These are phyloP conservation scores for Drosophila biarmipes DNA, from an alignment of 1,140 invertebrate species.

Conservation along the genomic window DNA sequence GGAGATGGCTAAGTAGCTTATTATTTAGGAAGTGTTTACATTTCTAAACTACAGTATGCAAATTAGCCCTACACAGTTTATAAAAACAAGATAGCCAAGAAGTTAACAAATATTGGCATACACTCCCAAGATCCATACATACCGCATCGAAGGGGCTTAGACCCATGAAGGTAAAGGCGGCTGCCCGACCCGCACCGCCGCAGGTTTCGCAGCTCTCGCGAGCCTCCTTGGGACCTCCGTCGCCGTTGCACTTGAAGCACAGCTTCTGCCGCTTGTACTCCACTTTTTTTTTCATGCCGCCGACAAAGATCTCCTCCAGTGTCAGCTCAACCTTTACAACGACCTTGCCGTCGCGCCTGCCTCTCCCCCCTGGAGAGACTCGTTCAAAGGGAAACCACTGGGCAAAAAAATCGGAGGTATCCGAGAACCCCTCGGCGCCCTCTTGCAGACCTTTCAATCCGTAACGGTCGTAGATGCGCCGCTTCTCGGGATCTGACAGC, in stretches of 20 bases:
- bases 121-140: background rate
- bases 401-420: conserved; percentile 87
- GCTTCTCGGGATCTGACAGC: conserved; percentile 89
- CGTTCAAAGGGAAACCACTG: conserved; percentile 85
- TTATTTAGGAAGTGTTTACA: too few relatives aligned
- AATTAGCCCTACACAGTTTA: too few relatives aligned
- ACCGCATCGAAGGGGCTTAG: conserved; percentile 70
- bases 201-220: conserved; percentile 56
- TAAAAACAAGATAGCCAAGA: background rate
- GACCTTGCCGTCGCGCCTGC: conserved; percentile 62
- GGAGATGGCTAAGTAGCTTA: too few relatives aligned
- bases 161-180: conserved; percentile 71
- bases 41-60: too few relatives aligned
- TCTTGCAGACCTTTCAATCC: conserved; percentile 93
- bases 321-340: conserved; percentile 88
- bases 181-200: conserved; percentile 55
- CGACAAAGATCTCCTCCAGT: conserved; percentile 96
- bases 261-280: conserved; percentile 93
- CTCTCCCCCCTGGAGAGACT: conserved; percentile 69
- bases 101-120: background rate
- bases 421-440: conserved; percentile 87
- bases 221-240: conserved; percentile 90
- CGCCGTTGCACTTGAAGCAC: conserved; percentile 93
- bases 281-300: conserved; percentile 91
- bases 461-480: conserved; percentile 90